Percentiles rank a stretch among this genome's conserved stretches.
Conservation (phyloP, 1,140 invertebrate species). For the Macrocentrus cingulum region DNA sequence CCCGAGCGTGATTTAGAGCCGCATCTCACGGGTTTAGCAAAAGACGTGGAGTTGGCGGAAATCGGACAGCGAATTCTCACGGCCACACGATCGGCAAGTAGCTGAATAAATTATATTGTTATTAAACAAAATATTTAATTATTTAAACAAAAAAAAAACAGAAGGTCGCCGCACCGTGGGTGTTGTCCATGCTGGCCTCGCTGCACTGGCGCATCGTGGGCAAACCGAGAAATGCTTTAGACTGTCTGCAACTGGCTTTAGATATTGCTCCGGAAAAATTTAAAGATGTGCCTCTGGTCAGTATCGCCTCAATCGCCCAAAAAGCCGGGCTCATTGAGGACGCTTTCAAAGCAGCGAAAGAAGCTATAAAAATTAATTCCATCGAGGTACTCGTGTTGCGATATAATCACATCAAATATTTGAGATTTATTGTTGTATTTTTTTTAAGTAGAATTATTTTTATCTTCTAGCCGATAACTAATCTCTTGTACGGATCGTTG, state of each 20-base stretch:
- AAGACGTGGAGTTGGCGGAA: conserved; percentile 65
- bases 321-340: conserved; percentile 68
- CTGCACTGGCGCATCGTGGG: conserved; percentile 69
- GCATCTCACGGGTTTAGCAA: conserved; percentile 35
- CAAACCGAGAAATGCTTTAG: conserved; percentile 65
- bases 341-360: conserved; percentile 60
- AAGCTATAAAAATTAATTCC: conserved; percentile 63
- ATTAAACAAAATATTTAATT: neutral
- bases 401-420: too few species aligned
- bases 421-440: too few species aligned
- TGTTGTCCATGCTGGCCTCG: conserved; percentile 66
- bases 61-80: conserved; percentile 75
- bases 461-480: conserved; percentile 66
- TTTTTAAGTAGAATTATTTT: neutral
- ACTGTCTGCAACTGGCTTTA: conserved; percentile 65
- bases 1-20: conserved; percentile 36
- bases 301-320: conserved; percentile 65
- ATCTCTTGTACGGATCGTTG: conserved; percentile 69
- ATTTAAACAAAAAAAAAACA: conserved; percentile 42
- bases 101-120: conserved; percentile 9
- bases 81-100: conserved; percentile 67
- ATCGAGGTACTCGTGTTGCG: conserved; percentile 64
- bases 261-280: conserved; percentile 58
- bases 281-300: conserved; percentile 64
- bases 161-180: conserved; percentile 70